These are phyloP conservation scores for Nothobranchius kuhntae DNA, from an alignment of 2,113 vertebrate genomes.

Conservation along the genomic window DNA sequence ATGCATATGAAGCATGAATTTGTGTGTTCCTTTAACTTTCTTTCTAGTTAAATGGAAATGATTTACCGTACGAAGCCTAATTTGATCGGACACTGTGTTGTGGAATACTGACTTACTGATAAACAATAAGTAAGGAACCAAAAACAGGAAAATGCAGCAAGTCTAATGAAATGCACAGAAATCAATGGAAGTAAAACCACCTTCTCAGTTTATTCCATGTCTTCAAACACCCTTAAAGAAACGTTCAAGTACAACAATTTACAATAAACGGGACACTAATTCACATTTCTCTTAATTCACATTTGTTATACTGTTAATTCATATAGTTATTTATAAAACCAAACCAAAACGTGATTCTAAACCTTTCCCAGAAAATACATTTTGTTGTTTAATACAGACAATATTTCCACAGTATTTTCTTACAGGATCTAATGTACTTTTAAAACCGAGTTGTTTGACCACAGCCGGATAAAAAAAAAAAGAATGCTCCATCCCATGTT, in stretches of 20 bases:
- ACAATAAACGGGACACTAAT: slow-evolving; percentile 80
- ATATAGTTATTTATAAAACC: slow-evolving; percentile 80
- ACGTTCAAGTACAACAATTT: slow-evolving; percentile 82
- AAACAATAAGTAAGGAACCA: slow-evolving; percentile 64
- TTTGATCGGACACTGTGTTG: slow-evolving; percentile 41
- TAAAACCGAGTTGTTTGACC: slow-evolving; percentile 53
- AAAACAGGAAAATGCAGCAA: slow-evolving; percentile 48
- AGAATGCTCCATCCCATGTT: slow-evolving; percentile 31
- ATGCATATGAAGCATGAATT: slow-evolving; percentile 42
- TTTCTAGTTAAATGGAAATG: slow-evolving; percentile 26
- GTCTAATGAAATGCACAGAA: slow-evolving; percentile 65
- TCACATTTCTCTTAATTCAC: slow-evolving; percentile 82
- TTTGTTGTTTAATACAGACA: slow-evolving; percentile 76
- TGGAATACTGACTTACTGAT: slow-evolving; percentile 67
- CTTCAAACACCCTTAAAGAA: slow-evolving; percentile 77
- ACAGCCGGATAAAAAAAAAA: slow-evolving; percentile 52
- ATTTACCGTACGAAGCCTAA: slow-evolving; percentile 24
- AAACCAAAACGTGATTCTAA: slow-evolving; percentile 69
- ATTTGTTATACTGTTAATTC: slow-evolving; percentile 81
- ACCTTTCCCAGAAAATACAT: slow-evolving; percentile 77
- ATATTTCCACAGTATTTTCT: slow-evolving; percentile 70
- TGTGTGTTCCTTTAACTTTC: slow-evolving; percentile 23
- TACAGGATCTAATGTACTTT: slow-evolving; percentile 55
- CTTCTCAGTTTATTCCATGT: slow-evolving; percentile 78
- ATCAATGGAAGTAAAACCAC: slow-evolving; percentile 64